Evolutionary conservation across 2,888 invertebrate species (phyloP).

Genomic region (Yponomeuta evonymella): DNA sequence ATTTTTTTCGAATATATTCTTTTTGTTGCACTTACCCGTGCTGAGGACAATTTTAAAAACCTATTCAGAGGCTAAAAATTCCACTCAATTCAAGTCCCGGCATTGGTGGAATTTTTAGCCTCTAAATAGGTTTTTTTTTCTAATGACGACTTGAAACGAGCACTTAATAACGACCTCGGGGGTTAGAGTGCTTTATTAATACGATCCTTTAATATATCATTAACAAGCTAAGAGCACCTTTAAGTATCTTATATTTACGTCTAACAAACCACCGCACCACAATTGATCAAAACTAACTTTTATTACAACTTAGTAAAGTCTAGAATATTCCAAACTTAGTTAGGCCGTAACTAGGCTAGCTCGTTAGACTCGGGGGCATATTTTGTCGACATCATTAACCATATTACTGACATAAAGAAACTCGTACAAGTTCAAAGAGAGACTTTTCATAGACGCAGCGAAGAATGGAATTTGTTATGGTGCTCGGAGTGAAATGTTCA

Average conservation of each 20-base stretch:
- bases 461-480: neutral
- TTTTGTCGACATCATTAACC: constrained; percentile 3
- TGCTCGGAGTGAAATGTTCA: neutral
- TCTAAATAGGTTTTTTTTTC: no score
- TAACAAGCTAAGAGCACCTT: neutral
- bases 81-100: no score
- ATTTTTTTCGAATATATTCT: no score
- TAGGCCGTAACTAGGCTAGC: neutral
- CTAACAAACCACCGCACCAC: neutral
- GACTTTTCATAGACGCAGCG: neutral
- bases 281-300: neutral
- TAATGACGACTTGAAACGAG: no score
- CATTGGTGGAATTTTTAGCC: no score
- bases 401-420: neutral
- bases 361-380: neutral
- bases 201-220: no score
- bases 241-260: neutral
- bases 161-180: no score
- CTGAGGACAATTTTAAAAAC: no score
- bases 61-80: no score
- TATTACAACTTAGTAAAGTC: neutral
- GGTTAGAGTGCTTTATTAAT: no score
- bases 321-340: neutral
- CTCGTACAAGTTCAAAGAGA: neutral
- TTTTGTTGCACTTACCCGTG: no score